These are phyloP conservation scores for Brachypodius melanocephalos DNA, from an alignment of 2,113 vertebrate species.

Conservation along the genomic window DNA sequence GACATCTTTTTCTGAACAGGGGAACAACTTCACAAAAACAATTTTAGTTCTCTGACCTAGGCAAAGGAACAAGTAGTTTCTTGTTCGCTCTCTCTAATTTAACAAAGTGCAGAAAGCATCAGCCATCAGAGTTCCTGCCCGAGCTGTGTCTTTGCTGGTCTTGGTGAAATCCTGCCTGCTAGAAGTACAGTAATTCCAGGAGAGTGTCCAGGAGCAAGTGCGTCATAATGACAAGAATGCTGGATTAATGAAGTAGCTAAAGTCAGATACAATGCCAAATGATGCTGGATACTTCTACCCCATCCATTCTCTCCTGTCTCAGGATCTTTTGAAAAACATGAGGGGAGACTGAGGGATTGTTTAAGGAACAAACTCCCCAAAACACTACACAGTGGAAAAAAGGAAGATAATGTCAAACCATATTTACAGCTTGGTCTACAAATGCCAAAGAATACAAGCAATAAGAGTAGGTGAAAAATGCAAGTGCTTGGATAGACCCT, in stretches of 20 bases:
- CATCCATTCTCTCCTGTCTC: not conserved
- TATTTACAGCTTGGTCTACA: not conserved
- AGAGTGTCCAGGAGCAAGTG: not conserved
- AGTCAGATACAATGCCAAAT: not conserved
- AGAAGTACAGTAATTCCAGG: not conserved
- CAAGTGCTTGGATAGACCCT: not conserved
- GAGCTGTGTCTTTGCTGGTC: not conserved
- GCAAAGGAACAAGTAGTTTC: not conserved
- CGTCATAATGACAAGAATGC: not conserved
- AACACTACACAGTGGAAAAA: not conserved
- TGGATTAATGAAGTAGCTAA: not conserved
- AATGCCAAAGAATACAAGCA: constrained; percentile 13
- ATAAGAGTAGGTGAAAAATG: not conserved
- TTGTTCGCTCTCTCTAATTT: not conserved
- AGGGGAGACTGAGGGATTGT: not conserved
- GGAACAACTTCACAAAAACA: not conserved
- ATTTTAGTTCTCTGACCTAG: not conserved
- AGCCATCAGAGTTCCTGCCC: not conserved
- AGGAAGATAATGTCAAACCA: not conserved
- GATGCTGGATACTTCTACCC: not conserved
- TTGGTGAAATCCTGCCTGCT: not conserved
- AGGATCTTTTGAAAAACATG: not conserved
- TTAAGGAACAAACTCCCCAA: not conserved
- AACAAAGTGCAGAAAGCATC: not conserved
- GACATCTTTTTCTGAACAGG: not conserved